A percentile compares a stretch with the other conserved stretches of the same genome.
phyloP scores from a whole-genome alignment of 2,888 invertebrate genomes.

The Plagodis pulveraria region DNA sequence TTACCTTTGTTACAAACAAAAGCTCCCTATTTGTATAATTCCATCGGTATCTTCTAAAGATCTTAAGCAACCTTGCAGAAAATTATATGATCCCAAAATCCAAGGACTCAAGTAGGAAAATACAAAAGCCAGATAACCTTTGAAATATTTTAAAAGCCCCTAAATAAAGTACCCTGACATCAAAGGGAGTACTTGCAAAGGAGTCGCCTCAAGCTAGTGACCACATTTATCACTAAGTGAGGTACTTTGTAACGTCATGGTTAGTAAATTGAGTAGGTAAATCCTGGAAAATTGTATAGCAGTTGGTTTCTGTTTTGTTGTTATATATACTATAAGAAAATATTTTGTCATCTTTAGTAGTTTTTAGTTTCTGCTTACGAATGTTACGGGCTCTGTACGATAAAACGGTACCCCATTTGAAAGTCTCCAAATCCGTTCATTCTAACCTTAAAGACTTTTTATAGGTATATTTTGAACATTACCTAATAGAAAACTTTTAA shows the following conservation, averaged over 20 bases:
- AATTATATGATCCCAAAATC: constrained; percentile 18
- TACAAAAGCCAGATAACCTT: constrained; percentile 24
- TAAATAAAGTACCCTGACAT: constrained; percentile 26
- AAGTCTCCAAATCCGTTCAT: too few relatives aligned
- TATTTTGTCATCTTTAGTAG: not conserved
- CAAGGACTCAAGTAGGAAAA: constrained; percentile 15
- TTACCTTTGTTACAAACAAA: constrained; percentile 4
- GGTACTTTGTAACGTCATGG: constrained; percentile 22
- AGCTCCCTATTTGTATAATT: constrained; percentile 8
- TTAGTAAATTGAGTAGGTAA: constrained; percentile 25
- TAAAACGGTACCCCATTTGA: too few relatives aligned
- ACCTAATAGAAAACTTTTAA: too few relatives aligned
- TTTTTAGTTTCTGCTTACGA: too few relatives aligned
- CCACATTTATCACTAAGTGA: constrained; percentile 29
- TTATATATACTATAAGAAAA: not conserved
- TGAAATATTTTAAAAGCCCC: constrained; percentile 28
- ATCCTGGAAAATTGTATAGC: not conserved
- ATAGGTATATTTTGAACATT: too few relatives aligned
- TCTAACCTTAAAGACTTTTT: too few relatives aligned
- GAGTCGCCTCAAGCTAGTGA: constrained; percentile 27
- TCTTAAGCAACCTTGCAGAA: constrained; percentile 17
- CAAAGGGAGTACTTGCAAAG: constrained; percentile 27
- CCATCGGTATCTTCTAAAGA: constrained; percentile 11
- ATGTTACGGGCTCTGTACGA: too few relatives aligned
- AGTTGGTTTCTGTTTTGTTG: not conserved